Evolutionary conservation across 2,888 invertebrate species (phyloP).

Genomic region (Caenorhabditis angaria): DNA sequence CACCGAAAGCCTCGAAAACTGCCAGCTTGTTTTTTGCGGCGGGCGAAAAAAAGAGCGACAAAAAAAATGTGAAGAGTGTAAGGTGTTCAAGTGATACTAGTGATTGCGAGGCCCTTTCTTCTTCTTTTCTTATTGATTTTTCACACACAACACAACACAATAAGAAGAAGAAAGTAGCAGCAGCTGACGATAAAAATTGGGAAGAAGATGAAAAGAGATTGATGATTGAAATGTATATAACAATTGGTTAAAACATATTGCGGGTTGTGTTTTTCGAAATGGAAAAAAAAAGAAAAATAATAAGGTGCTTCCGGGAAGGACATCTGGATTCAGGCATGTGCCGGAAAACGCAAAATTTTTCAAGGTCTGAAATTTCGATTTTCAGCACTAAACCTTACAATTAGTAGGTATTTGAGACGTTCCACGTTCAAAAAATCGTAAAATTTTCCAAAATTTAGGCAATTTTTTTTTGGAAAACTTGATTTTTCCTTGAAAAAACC

Average conservation of each 20-base stretch:
- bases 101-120: slow-evolving; percentile 33
- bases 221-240: slow-evolving; percentile 21
- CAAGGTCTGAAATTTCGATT: no score
- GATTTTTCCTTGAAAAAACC: no score
- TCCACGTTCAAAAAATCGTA: no score
- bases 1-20: not conserved
- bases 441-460: no score
- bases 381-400: no score
- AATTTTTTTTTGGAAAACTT: no score
- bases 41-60: slow-evolving; percentile 13
- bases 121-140: slow-evolving; percentile 8
- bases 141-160: not conserved
- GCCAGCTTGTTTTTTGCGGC: slow-evolving; percentile 16
- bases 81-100: slow-evolving; percentile 36
- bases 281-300: no score
- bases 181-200: slow-evolving; percentile 31
- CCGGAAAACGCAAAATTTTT: no score
- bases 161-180: not conserved
- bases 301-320: not conserved
- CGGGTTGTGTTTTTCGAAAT: no score
- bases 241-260: slow-evolving; percentile 24
- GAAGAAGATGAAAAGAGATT: slow-evolving; percentile 9
- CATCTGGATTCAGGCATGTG: no score
- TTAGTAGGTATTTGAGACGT: no score
- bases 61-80: slow-evolving; percentile 11